A percentile compares a stretch with the other conserved stretches of the same genome.
These are phyloP conservation scores for Baccha elongata DNA, from an alignment of 2,888 invertebrate species.

Conservation along the genomic window DNA sequence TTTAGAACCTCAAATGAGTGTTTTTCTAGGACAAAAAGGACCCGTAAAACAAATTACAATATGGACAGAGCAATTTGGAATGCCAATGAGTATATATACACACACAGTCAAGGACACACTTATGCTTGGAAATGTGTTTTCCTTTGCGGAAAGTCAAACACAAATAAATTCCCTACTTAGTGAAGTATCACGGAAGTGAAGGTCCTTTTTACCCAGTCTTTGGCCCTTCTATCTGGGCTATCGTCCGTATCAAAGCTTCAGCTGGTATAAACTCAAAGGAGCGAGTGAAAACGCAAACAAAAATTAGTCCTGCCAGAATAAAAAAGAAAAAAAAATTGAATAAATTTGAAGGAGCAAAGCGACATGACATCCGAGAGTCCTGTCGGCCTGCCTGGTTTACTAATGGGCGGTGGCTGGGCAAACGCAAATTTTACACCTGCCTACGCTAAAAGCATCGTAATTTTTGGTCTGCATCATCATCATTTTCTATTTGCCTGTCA, in stretches of 20 bases:
- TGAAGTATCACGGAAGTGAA: constrained; percentile 16
- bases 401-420: constrained; percentile 54
- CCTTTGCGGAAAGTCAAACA: constrained; percentile 35
- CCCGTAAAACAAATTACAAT: constrained; percentile 52
- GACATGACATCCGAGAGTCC: constrained; percentile 17
- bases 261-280: background rate
- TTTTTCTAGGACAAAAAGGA: constrained; percentile 3
- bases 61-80: constrained; percentile 53
- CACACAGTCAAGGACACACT: constrained; percentile 40
- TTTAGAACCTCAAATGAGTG: constrained; percentile 6
- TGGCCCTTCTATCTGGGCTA: background rate
- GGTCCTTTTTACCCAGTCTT: background rate
- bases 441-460: constrained; percentile 68
- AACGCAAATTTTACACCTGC: constrained; percentile 57
- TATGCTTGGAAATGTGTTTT: constrained; percentile 19
- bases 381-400: constrained; percentile 17
- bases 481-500: constrained; percentile 44
- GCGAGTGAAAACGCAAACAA: constrained; percentile 35
- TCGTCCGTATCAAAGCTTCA: constrained; percentile 4
- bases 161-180: constrained; percentile 63
- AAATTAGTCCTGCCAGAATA: constrained; percentile 47
- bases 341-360: constrained; percentile 18
- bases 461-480: constrained; percentile 62
- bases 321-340: constrained; percentile 7
- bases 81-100: constrained; percentile 33